These are phyloP conservation scores for Hypothenemus hampei DNA, from an alignment of 1,140 invertebrate genomes.

Conservation along the genomic window DNA sequence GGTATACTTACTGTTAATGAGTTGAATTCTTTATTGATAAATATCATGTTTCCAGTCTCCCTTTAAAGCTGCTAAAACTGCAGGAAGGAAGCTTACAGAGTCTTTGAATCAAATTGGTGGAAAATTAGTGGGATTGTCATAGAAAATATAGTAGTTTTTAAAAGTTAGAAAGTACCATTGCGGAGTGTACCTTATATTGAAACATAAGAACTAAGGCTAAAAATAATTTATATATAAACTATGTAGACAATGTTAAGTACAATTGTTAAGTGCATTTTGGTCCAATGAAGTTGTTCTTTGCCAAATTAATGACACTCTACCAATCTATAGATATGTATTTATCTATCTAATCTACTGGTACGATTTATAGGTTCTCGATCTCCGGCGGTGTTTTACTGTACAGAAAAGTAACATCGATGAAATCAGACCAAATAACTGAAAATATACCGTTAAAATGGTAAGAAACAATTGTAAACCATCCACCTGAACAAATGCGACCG, in stretches of 20 bases:
- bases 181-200: too few relatives aligned
- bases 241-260: too few relatives aligned
- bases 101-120: slow-evolving; percentile 35
- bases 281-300: too few relatives aligned
- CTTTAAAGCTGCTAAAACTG: slow-evolving; percentile 29
- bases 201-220: too few relatives aligned
- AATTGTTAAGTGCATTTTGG: too few relatives aligned
- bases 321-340: too few relatives aligned
- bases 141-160: too few relatives aligned
- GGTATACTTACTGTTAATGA: slow-evolving; percentile 26
- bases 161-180: too few relatives aligned
- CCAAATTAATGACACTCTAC: too few relatives aligned
- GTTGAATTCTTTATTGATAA: slow-evolving; percentile 7
- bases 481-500: slow-evolving; percentile 65
- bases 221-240: too few relatives aligned
- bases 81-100: slow-evolving; percentile 31
- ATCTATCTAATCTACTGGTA: slow-evolving; percentile 33
- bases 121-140: slow-evolving; percentile 35
- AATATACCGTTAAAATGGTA: slow-evolving; percentile 8
- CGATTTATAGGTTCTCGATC: slow-evolving; percentile 46
- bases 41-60: slow-evolving; percentile 26
- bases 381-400: slow-evolving; percentile 64
- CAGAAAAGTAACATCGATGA: slow-evolving; percentile 73
- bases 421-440: slow-evolving; percentile 67
- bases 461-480: not conserved